phyloP scores from a whole-genome alignment of 1,140 invertebrate species.

The Doryteuthis pealeii region DNA sequence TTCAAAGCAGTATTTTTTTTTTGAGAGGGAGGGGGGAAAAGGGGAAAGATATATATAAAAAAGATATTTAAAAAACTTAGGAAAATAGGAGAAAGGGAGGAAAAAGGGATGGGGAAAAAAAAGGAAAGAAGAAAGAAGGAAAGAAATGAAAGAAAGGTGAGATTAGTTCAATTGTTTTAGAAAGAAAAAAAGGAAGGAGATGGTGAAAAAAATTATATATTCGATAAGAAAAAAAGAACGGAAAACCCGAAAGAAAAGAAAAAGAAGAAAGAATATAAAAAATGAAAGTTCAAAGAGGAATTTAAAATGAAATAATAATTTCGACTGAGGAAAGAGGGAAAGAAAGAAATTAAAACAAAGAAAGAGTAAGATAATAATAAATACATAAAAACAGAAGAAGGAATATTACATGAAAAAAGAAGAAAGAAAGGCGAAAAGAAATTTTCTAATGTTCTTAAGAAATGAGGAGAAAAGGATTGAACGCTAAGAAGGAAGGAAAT shows the following conservation, averaged over 20 bases:
- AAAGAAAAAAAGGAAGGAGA: not conserved
- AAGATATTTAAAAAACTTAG: too few relatives aligned
- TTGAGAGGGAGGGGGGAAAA: too few relatives aligned
- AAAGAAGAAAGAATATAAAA: not conserved
- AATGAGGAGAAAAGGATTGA: not conserved
- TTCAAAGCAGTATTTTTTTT: too few relatives aligned
- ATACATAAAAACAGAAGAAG: not conserved
- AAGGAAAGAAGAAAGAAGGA: not conserved
- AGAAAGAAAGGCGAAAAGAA: not conserved
- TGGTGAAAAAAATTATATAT: too few relatives aligned
- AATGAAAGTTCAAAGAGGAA: too few relatives aligned
- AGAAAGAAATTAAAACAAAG: not conserved
- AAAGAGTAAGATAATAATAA: not conserved
- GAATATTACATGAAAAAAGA: conserved; percentile 2
- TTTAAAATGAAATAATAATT: not conserved
- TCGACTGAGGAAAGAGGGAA: too few relatives aligned
- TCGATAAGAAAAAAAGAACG: not conserved
- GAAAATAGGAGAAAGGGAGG: too few relatives aligned
- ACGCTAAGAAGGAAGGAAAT: conserved; percentile 16
- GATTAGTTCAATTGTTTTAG: too few relatives aligned
- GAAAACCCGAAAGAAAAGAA: not conserved
- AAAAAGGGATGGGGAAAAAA: not conserved
- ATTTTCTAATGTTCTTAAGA: not conserved
- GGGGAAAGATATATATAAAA: too few relatives aligned
- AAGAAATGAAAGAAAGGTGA: not conserved